Conservation (phyloP, 2,113 vertebrate genomes). For the Galeopterus variegatus region DNA sequence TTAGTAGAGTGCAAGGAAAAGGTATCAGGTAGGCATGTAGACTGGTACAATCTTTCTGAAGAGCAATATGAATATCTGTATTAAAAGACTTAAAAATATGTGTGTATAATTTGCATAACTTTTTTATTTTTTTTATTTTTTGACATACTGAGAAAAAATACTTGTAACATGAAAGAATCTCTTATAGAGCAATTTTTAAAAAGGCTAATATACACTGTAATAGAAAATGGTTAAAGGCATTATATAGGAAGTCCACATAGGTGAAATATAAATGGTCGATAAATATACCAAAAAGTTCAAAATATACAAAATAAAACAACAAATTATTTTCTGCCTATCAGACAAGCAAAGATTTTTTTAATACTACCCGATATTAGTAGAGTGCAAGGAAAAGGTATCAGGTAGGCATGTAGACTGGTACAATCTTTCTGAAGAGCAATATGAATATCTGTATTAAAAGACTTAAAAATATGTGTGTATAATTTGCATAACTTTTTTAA, state of each 20-base stretch:
- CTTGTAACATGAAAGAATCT: background rate
- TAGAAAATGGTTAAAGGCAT: background rate
- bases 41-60: background rate
- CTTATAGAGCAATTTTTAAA: background rate
- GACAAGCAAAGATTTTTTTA: background rate
- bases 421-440: background rate
- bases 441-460: background rate
- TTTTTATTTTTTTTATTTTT: too few species aligned
- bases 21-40: background rate
- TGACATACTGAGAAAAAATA: background rate
- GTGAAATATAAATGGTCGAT: background rate
- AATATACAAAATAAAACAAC: background rate
- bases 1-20: background rate
- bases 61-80: background rate
- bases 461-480: too few species aligned
- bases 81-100: background rate
- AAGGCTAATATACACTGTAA: background rate
- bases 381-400: background rate
- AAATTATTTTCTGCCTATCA: background rate
- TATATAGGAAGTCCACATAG: background rate
- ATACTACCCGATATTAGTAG: background rate
- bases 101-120: background rate
- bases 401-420: background rate
- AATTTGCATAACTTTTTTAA: background rate
- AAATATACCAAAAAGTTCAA: background rate